Conservation (phyloP, 1,140 invertebrate species). For the Drosophila serrata region DNA sequence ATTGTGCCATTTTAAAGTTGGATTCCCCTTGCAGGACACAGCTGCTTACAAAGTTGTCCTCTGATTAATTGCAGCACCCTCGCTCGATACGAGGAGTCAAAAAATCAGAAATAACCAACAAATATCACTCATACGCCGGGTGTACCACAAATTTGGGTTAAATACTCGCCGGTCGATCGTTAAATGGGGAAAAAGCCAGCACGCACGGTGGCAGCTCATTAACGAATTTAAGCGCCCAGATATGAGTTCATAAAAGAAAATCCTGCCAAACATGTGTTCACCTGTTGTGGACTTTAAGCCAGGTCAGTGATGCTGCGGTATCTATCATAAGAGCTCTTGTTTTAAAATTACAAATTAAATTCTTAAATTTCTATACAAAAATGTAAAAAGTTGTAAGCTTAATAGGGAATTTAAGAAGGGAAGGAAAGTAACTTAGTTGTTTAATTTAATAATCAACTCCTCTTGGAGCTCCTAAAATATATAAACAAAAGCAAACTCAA, state of each 20-base stretch:
- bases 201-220: conserved; percentile 33
- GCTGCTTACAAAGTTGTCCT: conserved; percentile 48
- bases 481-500: neutral
- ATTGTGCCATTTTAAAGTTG: conserved; percentile 72
- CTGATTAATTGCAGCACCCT: conserved; percentile 60
- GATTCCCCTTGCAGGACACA: conserved; percentile 33
- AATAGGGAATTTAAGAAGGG: neutral
- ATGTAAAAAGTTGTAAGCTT: neutral
- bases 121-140: conserved; percentile 63
- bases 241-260: conserved; percentile 50
- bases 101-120: conserved; percentile 35
- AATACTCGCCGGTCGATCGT: conserved; percentile 38
- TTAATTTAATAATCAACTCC: neutral
- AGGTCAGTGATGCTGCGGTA: conserved; percentile 6
- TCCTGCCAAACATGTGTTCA: conserved; percentile 39
- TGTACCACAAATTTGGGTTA: conserved; percentile 41
- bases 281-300: conserved; percentile 1
- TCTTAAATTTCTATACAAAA: neutral
- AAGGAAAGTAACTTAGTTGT: neutral
- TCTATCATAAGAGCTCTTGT: neutral
- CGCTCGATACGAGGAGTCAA: neutral
- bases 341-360: neutral
- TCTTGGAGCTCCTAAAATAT: neutral
- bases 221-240: conserved; percentile 35
- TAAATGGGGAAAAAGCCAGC: conserved; percentile 14